Evolutionary conservation across 2,113 vertebrate species (phyloP), one percentile per base, ranked within the genome.

Genomic region (Lasiurus cinereus): DNA sequence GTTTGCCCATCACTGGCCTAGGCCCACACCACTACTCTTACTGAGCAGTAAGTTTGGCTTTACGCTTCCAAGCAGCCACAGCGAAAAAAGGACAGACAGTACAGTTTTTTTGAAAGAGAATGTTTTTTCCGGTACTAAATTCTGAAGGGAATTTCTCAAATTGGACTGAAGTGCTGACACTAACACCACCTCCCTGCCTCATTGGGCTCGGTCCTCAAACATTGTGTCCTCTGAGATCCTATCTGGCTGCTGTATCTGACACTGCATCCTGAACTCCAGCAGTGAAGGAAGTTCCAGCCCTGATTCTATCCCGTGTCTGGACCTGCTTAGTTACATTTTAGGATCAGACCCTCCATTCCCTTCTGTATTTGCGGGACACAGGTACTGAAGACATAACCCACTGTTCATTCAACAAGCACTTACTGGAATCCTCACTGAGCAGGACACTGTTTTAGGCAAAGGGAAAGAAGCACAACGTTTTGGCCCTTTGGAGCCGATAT

Each of bases 111-210:
- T 85, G 43, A 33, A 48, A 62, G 50, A 69, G 31, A 52, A 4
- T 3, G 1, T n/a, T 76, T 90, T 76, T 36, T 39, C 13, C 43
- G 67, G 36, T 19, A 27, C 46, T 31, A 43, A 84, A 82, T 91
- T 91, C 39, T 77, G 24, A 72, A 84, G 54, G 56, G 46, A 56
- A 66, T 88, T 46, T 91, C 78, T 36, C 73, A 48, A 54, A 10
- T 1, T 52, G 46, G 52, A 2, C 52, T 67, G 3, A 11, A 46
- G n/a, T 62, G 66, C n/a, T 80, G 29, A 22, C 18, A 5, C 19
- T n/a, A 36, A 5, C 50, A 46, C 73, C 3, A 5, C 13, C 18
- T 54, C 36, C 31, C 0, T 22, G 4, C 14, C 29, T 39, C 18
- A 10, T 66, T 88, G 7, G 8, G 16, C 6, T 19, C 73, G 43